A percentile compares a stretch with the other conserved stretches of the same genome.
phyloP scores from a whole-genome alignment of 2,888 invertebrate species.

The Alloscopus bannaensis region DNA sequence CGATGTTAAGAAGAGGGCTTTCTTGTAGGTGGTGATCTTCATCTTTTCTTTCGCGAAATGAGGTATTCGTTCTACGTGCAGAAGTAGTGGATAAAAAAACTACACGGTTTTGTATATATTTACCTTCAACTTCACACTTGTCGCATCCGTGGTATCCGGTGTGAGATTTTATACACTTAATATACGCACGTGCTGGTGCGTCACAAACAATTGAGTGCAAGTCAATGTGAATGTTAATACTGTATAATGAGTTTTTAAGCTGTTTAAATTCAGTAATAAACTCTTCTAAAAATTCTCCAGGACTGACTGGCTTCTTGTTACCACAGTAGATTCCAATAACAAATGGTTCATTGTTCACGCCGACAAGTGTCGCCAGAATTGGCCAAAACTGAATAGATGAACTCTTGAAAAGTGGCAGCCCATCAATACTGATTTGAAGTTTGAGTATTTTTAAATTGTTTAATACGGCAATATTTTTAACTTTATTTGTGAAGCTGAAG shows the following conservation, averaged over 20 bases:
- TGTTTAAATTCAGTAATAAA: slow-evolving; percentile 1
- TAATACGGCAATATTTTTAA: background rate
- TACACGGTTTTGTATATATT: slow-evolving; percentile 22
- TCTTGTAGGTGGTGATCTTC: slow-evolving; percentile 23
- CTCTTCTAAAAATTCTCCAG: background rate
- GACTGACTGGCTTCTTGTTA: background rate
- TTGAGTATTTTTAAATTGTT: background rate
- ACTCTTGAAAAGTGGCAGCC: slow-evolving; percentile 14
- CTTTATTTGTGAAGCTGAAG: background rate
- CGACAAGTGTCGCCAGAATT: background rate
- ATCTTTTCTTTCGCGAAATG: background rate
- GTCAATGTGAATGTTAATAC: background rate
- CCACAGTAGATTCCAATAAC: slow-evolving; percentile 17
- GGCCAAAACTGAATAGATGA: slow-evolving; percentile 9
- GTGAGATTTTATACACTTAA: slow-evolving; percentile 31
- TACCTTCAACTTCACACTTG: slow-evolving; percentile 45
- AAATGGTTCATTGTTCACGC: background rate
- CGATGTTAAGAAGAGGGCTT: background rate
- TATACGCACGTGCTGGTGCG: slow-evolving; percentile 45
- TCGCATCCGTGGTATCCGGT: slow-evolving; percentile 44
- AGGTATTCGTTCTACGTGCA: background rate
- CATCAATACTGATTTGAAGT: slow-evolving; percentile 19
- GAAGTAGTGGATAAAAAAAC: background rate
- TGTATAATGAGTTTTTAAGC: background rate
- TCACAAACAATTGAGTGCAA: slow-evolving; percentile 47